Base-by-base conservation (phyloP, 1,140 invertebrate species). In the Zophobas morio region DNA sequence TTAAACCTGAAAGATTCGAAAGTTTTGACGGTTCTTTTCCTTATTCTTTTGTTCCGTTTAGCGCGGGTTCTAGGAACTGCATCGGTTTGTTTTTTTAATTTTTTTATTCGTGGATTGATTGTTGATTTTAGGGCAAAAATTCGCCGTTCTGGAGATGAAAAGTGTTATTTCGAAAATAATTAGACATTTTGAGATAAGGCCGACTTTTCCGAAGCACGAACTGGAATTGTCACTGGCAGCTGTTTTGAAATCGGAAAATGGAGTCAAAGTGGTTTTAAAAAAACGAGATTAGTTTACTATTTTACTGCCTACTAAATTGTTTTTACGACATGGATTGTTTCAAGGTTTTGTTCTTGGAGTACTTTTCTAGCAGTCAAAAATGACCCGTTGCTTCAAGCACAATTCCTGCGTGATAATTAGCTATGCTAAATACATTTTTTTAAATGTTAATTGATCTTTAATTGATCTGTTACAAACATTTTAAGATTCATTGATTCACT, bases 1-100 rank as follows among this genome's bases (percentile, higher is more conserved):
- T 94, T 81, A 86, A 92, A 84, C 93, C 94, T 0, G 91, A 93
- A 54, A 84, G 92, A 76, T 94, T 94, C 8, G 86, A 87, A 78
- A 86, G 86, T 70, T 78, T 80, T 0, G 63, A 76, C n/a, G 76
- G 85, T 70, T 80, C 87, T 77, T 81, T 87, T 75, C 84, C 86
- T 0, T 88, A 81, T 79, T 84, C 86, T 1, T 91, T 20, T 20
- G 20, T 20, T 20, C 20, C 20, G 20, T 20, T 20, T 20, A 20
- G 20, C 20, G 20, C 20, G 20, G 20, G 20, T 20, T 20, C 20
- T 20, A 20, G 20, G 20, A 20, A 20, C 20, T 20, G 20, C 20
- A 20, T 20, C 20, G 20, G 20, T 20, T 20, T 20, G 20, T 20
- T 20, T 20, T 20, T 20, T 20, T 20, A 20, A 20, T 20, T 20